Base-by-base conservation (phyloP, 2,797 vertebrate genomes). In the Echiichthys vipera region DNA sequence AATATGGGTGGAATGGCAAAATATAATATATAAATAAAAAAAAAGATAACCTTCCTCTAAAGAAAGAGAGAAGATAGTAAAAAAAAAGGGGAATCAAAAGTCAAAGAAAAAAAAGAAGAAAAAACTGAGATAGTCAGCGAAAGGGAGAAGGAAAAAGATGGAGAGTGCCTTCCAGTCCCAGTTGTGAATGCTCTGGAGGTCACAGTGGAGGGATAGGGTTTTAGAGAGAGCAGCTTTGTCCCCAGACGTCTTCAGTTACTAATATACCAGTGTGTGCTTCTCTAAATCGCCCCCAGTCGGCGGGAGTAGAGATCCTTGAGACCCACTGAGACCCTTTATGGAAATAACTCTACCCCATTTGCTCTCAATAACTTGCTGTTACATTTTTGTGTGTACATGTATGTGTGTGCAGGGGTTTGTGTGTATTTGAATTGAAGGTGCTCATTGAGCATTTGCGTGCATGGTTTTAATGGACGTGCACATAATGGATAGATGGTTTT, bases 341-440 rank as follows among this genome's bases (percentile, higher is more conserved):
- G 93, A 95, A 95, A 94, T 95, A 94, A 95, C 93, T 94, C 89
- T 92, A 87, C 87, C 88, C 90, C 92, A 91, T 94, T 94, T 93
- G 87, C 91, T 92, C 85, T 90, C 74, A 73, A 84, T 91, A 88
- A 92, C 86, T 89, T 50, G 61, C 85, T 76, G 73, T 71, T 86
- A 85, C 77, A 77, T 81, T 86, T 71, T 64, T 47, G 51, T 58
- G 59, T 54, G 24, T 64, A 29, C 49, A 39, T 12, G 27, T 61
- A 59, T 74, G 77, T 62, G 57, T 65, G 56, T 65, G 68, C 62
- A 49, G 63, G 64, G 50, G 12, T 34, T 30, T 65, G 80, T 50
- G 61, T 62, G 43, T 74, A 65, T 89, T 68, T 80, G 66, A 84
- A 84, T 58, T 57, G 74, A 65, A 77, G 76, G 71, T 76, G 78